Percentiles rank a stretch among this genome's conserved stretches.
Evolutionary conservation across 2,888 invertebrate species (phyloP).

Genomic region (Axea sp.): DNA sequence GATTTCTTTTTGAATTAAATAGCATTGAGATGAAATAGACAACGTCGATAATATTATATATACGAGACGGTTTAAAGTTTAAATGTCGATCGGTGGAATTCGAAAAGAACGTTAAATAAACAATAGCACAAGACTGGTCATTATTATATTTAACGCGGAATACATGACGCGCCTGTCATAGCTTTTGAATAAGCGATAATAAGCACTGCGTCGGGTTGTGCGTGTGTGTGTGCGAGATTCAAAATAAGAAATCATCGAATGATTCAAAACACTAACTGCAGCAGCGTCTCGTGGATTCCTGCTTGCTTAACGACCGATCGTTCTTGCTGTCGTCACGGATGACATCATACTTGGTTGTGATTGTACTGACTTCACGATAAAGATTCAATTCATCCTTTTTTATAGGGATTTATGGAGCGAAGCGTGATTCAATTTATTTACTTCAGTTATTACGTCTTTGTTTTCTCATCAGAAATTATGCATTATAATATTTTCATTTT

Average conservation of each 20-base stretch:
- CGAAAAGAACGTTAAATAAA: constrained; percentile 25
- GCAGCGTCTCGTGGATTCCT: constrained; percentile 39
- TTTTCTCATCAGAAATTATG: too few relatives aligned
- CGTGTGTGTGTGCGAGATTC: constrained; percentile 34
- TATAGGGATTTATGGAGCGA: constrained; percentile 10
- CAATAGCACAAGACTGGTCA: constrained; percentile 35
- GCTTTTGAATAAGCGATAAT: constrained; percentile 37
- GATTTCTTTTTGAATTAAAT: too few relatives aligned
- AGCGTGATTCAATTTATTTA: too few relatives aligned
- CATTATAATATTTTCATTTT: too few relatives aligned
- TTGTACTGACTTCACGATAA: constrained; percentile 14
- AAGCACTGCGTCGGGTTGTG: constrained; percentile 22
- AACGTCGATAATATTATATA: too few relatives aligned
- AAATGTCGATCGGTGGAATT: constrained; percentile 7
- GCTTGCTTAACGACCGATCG: constrained; percentile 40
- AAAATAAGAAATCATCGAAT: constrained; percentile 45
- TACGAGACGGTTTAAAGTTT: constrained; percentile 4
- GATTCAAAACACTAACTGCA: constrained; percentile 40
- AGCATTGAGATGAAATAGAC: too few relatives aligned
- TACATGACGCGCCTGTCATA: constrained; percentile 25
- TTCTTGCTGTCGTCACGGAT: constrained; percentile 46
- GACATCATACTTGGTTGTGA: constrained; percentile 37
- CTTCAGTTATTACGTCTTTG: too few relatives aligned
- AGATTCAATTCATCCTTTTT: constrained; percentile 30
- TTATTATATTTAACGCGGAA: constrained; percentile 44